phyloP scores from a whole-genome alignment of 2,888 invertebrate species.

The Phania funesta region DNA sequence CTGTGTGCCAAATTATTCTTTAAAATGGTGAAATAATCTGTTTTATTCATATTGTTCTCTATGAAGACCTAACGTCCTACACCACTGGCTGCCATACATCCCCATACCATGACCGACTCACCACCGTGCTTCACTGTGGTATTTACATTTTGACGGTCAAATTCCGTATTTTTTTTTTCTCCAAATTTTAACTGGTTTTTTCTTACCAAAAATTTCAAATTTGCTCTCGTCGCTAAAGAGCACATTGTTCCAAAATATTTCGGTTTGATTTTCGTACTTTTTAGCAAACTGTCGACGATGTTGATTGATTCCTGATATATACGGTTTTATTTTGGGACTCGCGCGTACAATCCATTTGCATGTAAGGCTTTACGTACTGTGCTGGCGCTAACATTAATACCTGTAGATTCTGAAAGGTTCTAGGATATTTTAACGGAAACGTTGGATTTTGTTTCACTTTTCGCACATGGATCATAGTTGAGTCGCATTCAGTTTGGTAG shows the following conservation, averaged over 20 bases:
- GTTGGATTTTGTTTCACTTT: slow-evolving; percentile 5
- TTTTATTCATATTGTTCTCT: slow-evolving; percentile 3
- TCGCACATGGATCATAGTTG: slow-evolving; percentile 8
- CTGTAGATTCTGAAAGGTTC: background rate
- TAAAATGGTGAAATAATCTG: background rate
- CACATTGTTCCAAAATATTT: too few species aligned
- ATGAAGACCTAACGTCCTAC: background rate
- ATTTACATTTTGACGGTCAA: too few species aligned
- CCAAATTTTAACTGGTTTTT: too few species aligned
- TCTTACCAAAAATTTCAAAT: too few species aligned
- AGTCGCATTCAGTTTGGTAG: background rate
- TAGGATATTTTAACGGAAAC: slow-evolving; percentile 10
- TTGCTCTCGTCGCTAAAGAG: too few species aligned
- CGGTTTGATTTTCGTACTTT: too few species aligned
- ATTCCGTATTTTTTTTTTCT: too few species aligned
- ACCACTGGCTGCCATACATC: background rate
- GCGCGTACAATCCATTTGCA: slow-evolving; percentile 3
- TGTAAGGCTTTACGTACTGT: slow-evolving; percentile 8
- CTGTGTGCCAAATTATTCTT: too few species aligned
- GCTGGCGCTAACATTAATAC: background rate
- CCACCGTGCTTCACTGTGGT: too few species aligned
- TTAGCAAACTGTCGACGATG: too few species aligned
- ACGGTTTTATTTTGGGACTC: background rate
- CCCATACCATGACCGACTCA: background rate
- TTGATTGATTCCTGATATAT: too few species aligned